phyloP scores from a whole-genome alignment of 2,113 vertebrate species.

The Todiramphus chloris region DNA sequence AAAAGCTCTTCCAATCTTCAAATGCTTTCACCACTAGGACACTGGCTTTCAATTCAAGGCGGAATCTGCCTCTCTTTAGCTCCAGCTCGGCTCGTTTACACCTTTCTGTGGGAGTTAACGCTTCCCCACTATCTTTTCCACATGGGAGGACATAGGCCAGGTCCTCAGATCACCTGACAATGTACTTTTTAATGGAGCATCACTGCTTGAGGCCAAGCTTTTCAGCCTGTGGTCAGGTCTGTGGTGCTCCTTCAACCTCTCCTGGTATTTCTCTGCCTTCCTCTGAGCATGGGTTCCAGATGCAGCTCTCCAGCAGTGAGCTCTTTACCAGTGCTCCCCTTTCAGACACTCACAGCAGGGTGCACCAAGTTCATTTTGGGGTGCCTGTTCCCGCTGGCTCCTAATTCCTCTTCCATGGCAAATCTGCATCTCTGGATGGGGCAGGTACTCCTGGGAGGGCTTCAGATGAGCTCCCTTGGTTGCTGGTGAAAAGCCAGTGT shows the following conservation, averaged over 20 bases:
- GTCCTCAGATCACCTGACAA: background rate
- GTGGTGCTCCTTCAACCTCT: background rate
- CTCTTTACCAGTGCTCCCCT: background rate
- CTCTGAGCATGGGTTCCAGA: background rate
- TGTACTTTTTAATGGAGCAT: background rate
- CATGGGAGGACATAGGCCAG: background rate
- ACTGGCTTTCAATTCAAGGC: background rate
- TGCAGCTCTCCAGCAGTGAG: background rate
- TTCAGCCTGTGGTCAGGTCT: background rate
- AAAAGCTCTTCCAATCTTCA: constrained; percentile 19
- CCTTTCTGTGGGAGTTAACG: background rate
- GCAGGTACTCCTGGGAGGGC: background rate
- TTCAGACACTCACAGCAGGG: background rate
- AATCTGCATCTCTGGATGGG: background rate
- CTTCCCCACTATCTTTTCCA: background rate
- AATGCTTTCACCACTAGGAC: background rate
- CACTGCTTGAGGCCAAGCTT: background rate
- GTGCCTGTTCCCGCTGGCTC: background rate
- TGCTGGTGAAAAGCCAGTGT: background rate
- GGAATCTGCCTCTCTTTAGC: background rate
- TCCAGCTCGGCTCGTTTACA: background rate
- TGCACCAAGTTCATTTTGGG: background rate
- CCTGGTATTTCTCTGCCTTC: background rate
- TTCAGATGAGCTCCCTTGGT: background rate
- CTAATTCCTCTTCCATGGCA: background rate